phyloP scores from a whole-genome alignment of 2,113 vertebrate species.

The Rhinolophus ferrumequinum region DNA sequence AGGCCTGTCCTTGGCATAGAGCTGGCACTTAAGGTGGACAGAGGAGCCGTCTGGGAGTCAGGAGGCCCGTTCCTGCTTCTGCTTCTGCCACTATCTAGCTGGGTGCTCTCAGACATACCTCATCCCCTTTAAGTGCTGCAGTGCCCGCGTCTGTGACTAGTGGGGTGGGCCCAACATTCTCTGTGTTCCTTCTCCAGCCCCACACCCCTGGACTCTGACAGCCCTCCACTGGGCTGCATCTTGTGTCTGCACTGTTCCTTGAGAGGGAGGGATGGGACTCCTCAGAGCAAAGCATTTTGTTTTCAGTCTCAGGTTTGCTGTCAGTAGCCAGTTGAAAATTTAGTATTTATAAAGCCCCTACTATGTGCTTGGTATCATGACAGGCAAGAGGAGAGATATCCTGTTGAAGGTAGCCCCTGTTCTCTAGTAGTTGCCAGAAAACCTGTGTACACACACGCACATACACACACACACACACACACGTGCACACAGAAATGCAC shows the following conservation, averaged over 20 bases:
- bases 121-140: rapidly evolving
- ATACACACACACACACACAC: neutral
- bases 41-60: neutral
- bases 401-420: neutral
- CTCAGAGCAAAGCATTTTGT: neutral
- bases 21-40: rapidly evolving
- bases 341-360: neutral
- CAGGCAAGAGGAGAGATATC: neutral
- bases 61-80: too few relatives aligned
- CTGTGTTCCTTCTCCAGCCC: neutral
- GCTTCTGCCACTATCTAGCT: neutral
- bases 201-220: too few relatives aligned
- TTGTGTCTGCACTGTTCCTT: neutral
- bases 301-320: neutral
- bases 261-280: neutral
- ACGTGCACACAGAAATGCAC: too few relatives aligned
- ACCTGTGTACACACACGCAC: neutral
- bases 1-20: neutral
- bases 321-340: neutral
- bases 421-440: neutral
- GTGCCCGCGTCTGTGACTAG: neutral
- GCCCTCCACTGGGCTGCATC: rapidly evolving
- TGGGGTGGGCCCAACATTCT: neutral
- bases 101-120: rapidly evolving
- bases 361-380: neutral